phyloP scores from a whole-genome alignment of 2,888 invertebrate genomes.

The Phasia obesa region DNA sequence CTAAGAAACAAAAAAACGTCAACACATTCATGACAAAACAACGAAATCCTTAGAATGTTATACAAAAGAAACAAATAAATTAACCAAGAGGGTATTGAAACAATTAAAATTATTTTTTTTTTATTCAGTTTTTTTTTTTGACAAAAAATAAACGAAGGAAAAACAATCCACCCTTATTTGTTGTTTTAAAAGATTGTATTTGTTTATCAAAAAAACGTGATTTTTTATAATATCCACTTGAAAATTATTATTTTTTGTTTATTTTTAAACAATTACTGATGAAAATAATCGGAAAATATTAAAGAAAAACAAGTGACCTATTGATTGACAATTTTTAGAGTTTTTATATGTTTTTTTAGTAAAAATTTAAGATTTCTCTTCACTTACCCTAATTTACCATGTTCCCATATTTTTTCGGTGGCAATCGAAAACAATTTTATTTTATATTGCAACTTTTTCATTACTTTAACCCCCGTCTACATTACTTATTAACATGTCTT shows the following conservation, averaged over 20 bases:
- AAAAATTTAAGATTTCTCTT: slow-evolving; percentile 41
- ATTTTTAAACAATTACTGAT: slow-evolving; percentile 31
- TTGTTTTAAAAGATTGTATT: slow-evolving; percentile 35
- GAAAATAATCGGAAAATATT: slow-evolving; percentile 9
- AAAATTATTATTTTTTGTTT: slow-evolving; percentile 63
- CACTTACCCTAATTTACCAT: slow-evolving; percentile 45
- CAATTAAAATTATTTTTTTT: slow-evolving; percentile 53
- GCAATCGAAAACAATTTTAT: no score
- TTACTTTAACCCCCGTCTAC: no score
- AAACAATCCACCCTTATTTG: slow-evolving; percentile 24
- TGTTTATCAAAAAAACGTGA: slow-evolving; percentile 57
- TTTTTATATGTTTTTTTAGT: slow-evolving; percentile 39
- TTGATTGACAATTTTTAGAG: slow-evolving; percentile 65
- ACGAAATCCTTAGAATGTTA: background rate
- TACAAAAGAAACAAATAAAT: background rate
- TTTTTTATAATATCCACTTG: slow-evolving; percentile 56
- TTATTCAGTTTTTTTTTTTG: slow-evolving; percentile 18
- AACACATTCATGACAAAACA: background rate
- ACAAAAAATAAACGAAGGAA: background rate
- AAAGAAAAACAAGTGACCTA: slow-evolving; percentile 58
- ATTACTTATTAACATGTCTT: no score
- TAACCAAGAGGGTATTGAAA: slow-evolving; percentile 58
- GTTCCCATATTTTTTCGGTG: background rate
- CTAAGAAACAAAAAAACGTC: background rate
- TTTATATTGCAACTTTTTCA: no score